These are phyloP conservation scores for Myotis pilosus DNA, from an alignment of 2,797 vertebrate genomes.

Conservation along the genomic window DNA sequence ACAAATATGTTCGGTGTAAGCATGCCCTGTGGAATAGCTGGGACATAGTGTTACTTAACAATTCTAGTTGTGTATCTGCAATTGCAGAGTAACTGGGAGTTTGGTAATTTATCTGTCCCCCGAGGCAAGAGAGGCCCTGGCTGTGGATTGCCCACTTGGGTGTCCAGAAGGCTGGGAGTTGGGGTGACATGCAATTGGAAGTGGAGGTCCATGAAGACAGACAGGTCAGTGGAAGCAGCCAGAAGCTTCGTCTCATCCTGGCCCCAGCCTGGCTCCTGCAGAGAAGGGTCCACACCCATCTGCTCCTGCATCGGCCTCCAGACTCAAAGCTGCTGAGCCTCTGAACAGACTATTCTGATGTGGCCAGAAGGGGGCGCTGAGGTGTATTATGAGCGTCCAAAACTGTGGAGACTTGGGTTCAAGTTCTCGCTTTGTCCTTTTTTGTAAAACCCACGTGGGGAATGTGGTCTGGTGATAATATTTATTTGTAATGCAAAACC, in stretches of 20 bases:
- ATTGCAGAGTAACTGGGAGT: neutral
- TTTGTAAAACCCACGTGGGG: neutral
- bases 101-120: neutral
- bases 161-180: neutral
- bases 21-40: neutral
- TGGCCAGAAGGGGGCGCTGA: conserved; percentile 39
- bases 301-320: accelerated
- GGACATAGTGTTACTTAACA: neutral
- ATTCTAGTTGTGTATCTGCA: neutral
- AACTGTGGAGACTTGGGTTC: neutral
- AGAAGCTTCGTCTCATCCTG: neutral
- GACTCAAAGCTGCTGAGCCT: accelerated
- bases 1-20: too few relatives aligned
- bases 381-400: neutral
- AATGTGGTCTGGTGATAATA: neutral
- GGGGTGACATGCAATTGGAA: too few relatives aligned
- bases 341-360: neutral
- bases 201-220: neutral
- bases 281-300: accelerated
- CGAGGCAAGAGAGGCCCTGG: neutral
- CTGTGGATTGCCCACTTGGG: too few relatives aligned
- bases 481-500: neutral
- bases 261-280: neutral
- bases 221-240: neutral
- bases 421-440: neutral